Evolutionary conservation across 2,113 vertebrate species (phyloP).

Genomic region (Silurus asotus): DNA sequence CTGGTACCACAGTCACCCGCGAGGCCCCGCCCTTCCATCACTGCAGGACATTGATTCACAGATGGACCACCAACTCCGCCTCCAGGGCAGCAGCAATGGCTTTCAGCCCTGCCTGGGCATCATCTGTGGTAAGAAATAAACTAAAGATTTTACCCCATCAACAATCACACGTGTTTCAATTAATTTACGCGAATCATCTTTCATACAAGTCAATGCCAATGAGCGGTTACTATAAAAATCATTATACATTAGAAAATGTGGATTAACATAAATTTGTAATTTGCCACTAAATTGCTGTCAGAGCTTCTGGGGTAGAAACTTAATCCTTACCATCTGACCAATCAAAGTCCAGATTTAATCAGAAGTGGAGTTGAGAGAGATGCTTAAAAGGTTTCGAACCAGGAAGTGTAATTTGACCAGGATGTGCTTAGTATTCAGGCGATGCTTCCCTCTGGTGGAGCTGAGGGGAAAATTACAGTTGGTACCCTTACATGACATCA

Average conservation of each 20-base stretch:
- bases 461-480: too few species aligned
- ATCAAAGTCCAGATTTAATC: not conserved
- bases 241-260: not conserved
- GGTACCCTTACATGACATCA: too few species aligned
- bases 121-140: slow-evolving; percentile 82
- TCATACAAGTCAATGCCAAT: not conserved
- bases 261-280: not conserved
- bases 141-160: not conserved
- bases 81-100: slow-evolving; percentile 90
- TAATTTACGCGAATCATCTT: not conserved
- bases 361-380: not conserved
- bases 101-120: slow-evolving; percentile 95
- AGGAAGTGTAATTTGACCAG: too few species aligned
- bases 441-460: too few species aligned
- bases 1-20: slow-evolving; percentile 97
- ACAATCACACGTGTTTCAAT: not conserved
- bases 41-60: slow-evolving; percentile 93
- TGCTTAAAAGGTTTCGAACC: too few species aligned
- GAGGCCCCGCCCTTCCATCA: slow-evolving; percentile 85
- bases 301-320: not conserved
- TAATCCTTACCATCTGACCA: not conserved
- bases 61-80: slow-evolving; percentile 94
- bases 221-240: not conserved
- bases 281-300: too few species aligned
- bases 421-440: too few species aligned